Base-by-base conservation (phyloP, 2,797 vertebrate species). In the Pipistrellus kuhlii region DNA sequence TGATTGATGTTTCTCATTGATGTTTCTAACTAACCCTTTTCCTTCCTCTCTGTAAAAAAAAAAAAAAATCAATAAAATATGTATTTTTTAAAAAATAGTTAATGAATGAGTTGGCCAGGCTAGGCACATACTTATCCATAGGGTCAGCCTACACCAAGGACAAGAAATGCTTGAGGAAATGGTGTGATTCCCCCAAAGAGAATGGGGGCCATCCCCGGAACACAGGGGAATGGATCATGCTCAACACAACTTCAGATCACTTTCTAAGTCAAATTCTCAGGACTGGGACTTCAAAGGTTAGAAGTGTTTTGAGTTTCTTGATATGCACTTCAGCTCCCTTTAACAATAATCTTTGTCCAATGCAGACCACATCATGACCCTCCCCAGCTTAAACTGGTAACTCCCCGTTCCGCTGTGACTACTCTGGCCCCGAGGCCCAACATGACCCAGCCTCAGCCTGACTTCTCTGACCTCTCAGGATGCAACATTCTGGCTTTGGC, bases 341-440 rank as follows among this genome's bases (percentile, higher is more conserved):
- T 77, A 77, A 55, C 55, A 55, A 23, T 53, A 23, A 53, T 23
- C n/a, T 35, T 35, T 59, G 41, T 75, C 38, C 78, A 69, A 41
- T 18, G 32, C 15, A 72, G 30, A 77, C 20, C 30, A 44, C 4
- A 25, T 18, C 62, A 10, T 46, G 46, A 35, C n/a, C 12, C 15
- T 80, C 41, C 20, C 27, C n/a, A 71, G 4, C 32, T 57, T 25
- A 51, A 75, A 25, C 17, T 6, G 30, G 44, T 5, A 32, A 30
- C 4, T 46, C 30, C 59, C 12, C 53, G 21, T 0, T 18, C n/a
- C 32, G 3, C 41, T 13, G 21, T 21, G 35, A 73, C n/a, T 46
- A 1, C 48, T 13, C 35, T 13, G 8, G 32, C 1, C 57, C 68
- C 25, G 11, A 32, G 25, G 4, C 46, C 25, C 2, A 0, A 3